phyloP scores from a whole-genome alignment of 2,888 invertebrate species.

The Autographa gamma region DNA sequence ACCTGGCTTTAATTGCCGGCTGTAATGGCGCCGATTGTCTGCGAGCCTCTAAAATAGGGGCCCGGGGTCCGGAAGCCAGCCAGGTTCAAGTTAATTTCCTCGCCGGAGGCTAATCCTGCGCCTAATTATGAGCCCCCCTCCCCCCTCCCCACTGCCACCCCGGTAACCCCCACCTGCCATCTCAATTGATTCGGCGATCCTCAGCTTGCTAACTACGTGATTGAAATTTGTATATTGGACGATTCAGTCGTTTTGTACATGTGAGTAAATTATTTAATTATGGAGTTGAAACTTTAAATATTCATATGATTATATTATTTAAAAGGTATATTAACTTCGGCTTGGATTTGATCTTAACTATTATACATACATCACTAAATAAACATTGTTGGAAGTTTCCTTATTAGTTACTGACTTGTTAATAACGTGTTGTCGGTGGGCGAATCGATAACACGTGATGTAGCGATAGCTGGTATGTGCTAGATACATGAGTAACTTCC shows the following conservation, averaged over 20 bases:
- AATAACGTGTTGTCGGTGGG: too few relatives aligned
- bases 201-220: constrained; percentile 46
- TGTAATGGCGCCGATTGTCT: constrained; percentile 63
- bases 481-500: constrained; percentile 40
- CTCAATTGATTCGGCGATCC: constrained; percentile 55
- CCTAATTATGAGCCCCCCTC: constrained; percentile 78
- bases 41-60: constrained; percentile 57
- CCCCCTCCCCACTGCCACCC: constrained; percentile 2
- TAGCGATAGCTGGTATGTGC: neutral
- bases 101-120: constrained; percentile 79
- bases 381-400: too few relatives aligned
- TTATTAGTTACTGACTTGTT: too few relatives aligned
- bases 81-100: constrained; percentile 82
- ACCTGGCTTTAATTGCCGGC: constrained; percentile 65
- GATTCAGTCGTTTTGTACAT: neutral
- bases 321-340: too few relatives aligned
- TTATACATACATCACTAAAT: too few relatives aligned
- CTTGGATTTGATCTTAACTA: too few relatives aligned
- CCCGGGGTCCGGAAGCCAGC: constrained; percentile 63
- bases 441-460: neutral
- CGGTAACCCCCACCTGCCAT: constrained; percentile 29
- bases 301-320: too few relatives aligned
- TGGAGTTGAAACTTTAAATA: too few relatives aligned
- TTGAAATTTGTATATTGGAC: constrained; percentile 38
- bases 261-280: too few relatives aligned